Base-by-base conservation (phyloP, 2,797 vertebrate genomes). In the Taeniopygia guttata region DNA sequence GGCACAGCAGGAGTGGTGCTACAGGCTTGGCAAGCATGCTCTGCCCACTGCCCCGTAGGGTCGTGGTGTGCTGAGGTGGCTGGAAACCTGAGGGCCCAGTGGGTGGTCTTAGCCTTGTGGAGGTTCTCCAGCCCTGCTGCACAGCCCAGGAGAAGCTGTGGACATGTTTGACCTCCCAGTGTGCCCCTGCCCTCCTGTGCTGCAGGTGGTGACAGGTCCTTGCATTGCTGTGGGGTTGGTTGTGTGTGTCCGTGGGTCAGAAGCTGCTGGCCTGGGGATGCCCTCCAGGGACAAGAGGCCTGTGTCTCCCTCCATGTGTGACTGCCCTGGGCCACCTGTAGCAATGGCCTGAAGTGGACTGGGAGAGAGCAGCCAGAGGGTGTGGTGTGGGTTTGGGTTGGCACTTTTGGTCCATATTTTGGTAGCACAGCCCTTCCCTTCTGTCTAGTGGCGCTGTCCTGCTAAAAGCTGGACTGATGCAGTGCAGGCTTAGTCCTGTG, bases 221-320 rank as follows among this genome's bases (percentile, higher is more conserved):
- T 34, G 38, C 15, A 3, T 5, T 70, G 27, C 14, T 18, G 9
- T 51, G 45, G n/a, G 29, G 23, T 34, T 3, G 4, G 46, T 55
- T 22, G 48, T 63, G 5, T 0, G 0, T 7, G 30, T 36, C 43
- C 0, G 0, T 36, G 36, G 43, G 29, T 49, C 20, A 5, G 58
- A 43, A 77, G 27, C 46, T 66, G 11, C 42, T 79, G 67, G 36
- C 29, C 15, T 45, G 49, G 18, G n/a, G 20, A 10, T 45, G 11
- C 17, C 27, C 81, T 78, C 55, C 29, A 27, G 13, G 30, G 38
- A 26, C 45, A 36, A 80, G 14, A 58, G 43, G 16, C 26, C 23
- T 29, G 0, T 23, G 48, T 77, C 27, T 80, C 20, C 40, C 32
- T 83, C 51, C 11, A 7, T 10, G 15, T 19, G 51, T n/a, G 49